These are phyloP conservation scores for Operophtera brumata DNA, from an alignment of 2,888 invertebrate genomes.

Conservation along the genomic window DNA sequence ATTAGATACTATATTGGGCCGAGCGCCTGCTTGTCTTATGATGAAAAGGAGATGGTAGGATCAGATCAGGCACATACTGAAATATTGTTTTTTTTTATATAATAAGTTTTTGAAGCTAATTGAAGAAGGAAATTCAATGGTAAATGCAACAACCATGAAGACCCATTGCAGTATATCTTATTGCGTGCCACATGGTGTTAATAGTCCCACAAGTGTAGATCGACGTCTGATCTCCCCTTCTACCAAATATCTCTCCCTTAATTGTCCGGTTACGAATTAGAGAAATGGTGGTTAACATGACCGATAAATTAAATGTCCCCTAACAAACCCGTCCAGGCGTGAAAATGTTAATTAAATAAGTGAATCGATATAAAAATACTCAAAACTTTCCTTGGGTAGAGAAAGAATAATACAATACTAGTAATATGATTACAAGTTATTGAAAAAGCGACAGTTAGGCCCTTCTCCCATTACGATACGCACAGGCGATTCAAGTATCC, in stretches of 20 bases:
- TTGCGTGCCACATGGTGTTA: constrained; percentile 24
- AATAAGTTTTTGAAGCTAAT: no score
- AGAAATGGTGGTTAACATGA: constrained; percentile 39
- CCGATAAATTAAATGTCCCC: constrained; percentile 46
- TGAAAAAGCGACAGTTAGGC: no score
- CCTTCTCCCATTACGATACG: no score
- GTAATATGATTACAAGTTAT: no score
- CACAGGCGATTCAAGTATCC: no score
- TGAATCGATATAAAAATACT: neutral
- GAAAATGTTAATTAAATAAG: constrained; percentile 44
- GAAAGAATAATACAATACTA: no score
- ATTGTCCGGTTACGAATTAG: constrained; percentile 38
- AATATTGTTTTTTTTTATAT: no score
- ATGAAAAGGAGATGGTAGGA: no score
- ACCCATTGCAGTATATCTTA: constrained; percentile 7
- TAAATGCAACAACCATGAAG: neutral
- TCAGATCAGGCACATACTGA: no score
- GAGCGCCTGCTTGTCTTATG: no score
- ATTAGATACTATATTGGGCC: no score
- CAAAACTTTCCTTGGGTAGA: no score
- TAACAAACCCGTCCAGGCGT: constrained; percentile 36
- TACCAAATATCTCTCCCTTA: constrained; percentile 39
- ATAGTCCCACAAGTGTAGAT: constrained; percentile 32
- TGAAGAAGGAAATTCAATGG: neutral
- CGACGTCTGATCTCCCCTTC: constrained; percentile 41